These are phyloP conservation scores for Spilarctia lutea DNA, from an alignment of 2,888 invertebrate species.

Conservation along the genomic window DNA sequence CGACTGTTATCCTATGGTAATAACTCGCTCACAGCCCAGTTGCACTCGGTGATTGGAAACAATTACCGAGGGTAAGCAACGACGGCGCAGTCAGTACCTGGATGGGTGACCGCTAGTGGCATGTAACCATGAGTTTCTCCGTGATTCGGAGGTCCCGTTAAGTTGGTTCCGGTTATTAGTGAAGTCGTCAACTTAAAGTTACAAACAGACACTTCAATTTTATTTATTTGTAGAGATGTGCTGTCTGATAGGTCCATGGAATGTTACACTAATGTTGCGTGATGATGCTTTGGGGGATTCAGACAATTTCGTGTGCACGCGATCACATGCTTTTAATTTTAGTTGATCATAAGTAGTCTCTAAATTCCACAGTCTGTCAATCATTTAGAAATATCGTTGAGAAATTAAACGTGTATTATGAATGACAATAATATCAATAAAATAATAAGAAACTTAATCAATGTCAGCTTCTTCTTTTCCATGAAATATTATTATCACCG, in stretches of 20 bases:
- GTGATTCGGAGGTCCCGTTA: no score
- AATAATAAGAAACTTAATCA: neutral
- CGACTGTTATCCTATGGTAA: no score
- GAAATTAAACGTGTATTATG: neutral
- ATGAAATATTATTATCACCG: neutral
- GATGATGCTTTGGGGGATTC: slow-evolving; percentile 27
- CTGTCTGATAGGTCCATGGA: slow-evolving; percentile 6
- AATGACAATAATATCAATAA: neutral
- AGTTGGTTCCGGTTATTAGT: no score
- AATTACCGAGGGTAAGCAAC: no score
- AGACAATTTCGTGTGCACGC: slow-evolving; percentile 18
- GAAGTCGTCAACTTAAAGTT: no score
- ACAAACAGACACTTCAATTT: no score
- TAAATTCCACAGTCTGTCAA: neutral
- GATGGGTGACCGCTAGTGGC: no score
- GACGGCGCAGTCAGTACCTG: no score
- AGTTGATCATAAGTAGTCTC: slow-evolving; percentile 5
- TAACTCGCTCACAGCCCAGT: no score
- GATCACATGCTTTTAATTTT: slow-evolving; percentile 8
- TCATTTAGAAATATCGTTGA: neutral
- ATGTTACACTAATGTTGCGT: slow-evolving; percentile 21
- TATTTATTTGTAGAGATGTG: neutral
- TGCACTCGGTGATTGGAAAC: no score
- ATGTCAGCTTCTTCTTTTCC: neutral
- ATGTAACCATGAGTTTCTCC: no score